Conservation (phyloP, 2,797 vertebrate genomes). For the Okamejei kenojei region DNA sequence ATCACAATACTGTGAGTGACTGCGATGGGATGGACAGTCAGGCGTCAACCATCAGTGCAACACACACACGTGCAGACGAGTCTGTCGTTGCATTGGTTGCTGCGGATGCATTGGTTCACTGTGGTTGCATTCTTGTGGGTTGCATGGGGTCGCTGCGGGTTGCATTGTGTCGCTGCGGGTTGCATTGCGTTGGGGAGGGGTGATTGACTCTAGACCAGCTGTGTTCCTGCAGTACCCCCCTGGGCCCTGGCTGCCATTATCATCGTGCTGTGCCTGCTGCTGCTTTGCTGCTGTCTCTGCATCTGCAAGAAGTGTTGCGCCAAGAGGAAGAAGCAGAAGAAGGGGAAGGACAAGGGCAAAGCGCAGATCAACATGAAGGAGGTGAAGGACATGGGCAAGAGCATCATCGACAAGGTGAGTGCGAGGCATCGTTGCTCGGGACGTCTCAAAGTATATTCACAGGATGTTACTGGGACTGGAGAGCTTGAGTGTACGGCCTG, state of each 20-base stretch:
- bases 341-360: slow-evolving; percentile 68
- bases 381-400: slow-evolving; percentile 66
- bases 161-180: too few species aligned
- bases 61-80: too few species aligned
- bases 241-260: slow-evolving; percentile 76
- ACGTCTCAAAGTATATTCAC: too few species aligned
- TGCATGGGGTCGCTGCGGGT: background rate
- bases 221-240: slow-evolving; percentile 61
- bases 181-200: background rate
- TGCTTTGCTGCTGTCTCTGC: slow-evolving; percentile 72
- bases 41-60: background rate
- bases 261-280: slow-evolving; percentile 63
- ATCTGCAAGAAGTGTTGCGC: slow-evolving; percentile 71
- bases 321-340: slow-evolving; percentile 75
- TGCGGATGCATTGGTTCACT: background rate
- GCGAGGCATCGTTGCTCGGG: too few species aligned
- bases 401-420: slow-evolving; percentile 66
- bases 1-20: background rate
- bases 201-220: background rate
- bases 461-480: too few species aligned
- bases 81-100: background rate
- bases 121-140: background rate
- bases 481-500: too few species aligned
- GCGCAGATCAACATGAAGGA: slow-evolving; percentile 65
- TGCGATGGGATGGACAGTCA: too few species aligned